A percentile compares a stretch with the other conserved stretches of the same genome.
Conservation (phyloP, 2,888 invertebrate species). For the Eubasilissa splendida region DNA sequence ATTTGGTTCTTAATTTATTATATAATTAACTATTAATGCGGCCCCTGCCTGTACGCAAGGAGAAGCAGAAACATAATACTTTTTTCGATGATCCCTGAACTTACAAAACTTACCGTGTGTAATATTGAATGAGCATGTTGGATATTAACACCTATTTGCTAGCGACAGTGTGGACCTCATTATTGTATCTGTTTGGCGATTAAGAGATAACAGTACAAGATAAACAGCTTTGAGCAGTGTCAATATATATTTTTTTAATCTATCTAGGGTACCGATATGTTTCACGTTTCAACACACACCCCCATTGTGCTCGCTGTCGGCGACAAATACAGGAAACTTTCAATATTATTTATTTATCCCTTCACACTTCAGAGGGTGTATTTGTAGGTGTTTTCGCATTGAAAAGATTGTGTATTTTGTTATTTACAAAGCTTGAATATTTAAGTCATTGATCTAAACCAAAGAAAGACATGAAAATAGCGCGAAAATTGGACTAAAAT, state of each 20-base stretch:
- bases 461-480: too few species aligned
- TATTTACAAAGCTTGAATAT: too few species aligned
- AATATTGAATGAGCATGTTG: conserved; percentile 21
- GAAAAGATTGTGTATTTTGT: neutral
- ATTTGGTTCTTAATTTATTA: too few species aligned
- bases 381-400: neutral
- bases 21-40: too few species aligned
- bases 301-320: neutral
- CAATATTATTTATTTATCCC: conserved; percentile 6
- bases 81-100: neutral
- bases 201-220: conserved; percentile 7
- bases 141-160: conserved; percentile 19
- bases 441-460: too few species aligned
- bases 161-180: neutral
- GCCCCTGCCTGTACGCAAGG: too few species aligned
- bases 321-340: conserved; percentile 12
- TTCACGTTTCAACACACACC: conserved; percentile 5
- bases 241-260: neutral
- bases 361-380: conserved; percentile 2
- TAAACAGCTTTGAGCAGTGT: conserved; percentile 23
- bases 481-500: too few species aligned
- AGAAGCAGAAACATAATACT: neutral
- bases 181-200: conserved; percentile 15
- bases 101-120: conserved; percentile 11
- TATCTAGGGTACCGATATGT: neutral